phyloP scores from a whole-genome alignment of 2,888 invertebrate genomes.

The Folsomia candida region DNA sequence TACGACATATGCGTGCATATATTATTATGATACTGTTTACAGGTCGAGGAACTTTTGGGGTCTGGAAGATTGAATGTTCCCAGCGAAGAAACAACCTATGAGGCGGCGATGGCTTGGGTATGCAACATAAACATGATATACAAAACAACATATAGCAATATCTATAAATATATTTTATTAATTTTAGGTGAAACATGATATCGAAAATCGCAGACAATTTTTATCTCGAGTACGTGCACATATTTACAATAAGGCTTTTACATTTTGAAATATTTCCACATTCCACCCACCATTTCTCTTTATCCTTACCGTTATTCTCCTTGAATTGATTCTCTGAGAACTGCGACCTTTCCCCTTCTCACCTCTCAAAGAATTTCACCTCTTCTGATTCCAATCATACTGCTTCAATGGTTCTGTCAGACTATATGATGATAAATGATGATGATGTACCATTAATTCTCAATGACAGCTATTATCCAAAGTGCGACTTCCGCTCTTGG shows the following conservation, averaged over 20 bases:
- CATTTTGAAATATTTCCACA: neutral
- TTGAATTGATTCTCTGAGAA: too few species aligned
- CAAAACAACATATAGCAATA: too few species aligned
- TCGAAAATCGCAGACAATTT: constrained; percentile 61
- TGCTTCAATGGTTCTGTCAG: neutral
- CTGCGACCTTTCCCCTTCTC: neutral
- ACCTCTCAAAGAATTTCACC: neutral
- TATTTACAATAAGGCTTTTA: neutral
- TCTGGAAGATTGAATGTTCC: constrained; percentile 67
- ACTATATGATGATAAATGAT: constrained; percentile 13
- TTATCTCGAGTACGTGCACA: constrained; percentile 59
- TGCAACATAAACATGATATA: too few species aligned
- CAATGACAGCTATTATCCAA: constrained; percentile 62
- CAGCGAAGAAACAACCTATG: constrained; percentile 67
- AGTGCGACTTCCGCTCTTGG: constrained; percentile 64
- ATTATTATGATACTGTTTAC: too few species aligned
- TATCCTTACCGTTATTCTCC: too few species aligned
- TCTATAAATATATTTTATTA: too few species aligned
- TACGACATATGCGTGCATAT: too few species aligned
- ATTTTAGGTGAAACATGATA: constrained; percentile 59
- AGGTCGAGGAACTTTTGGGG: constrained; percentile 66
- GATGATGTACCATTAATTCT: constrained; percentile 15
- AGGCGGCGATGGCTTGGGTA: constrained; percentile 67
- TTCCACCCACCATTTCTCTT: too few species aligned
- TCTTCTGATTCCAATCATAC: neutral